phyloP scores from a whole-genome alignment of 2,888 invertebrate species.

The Taphrorychus bicolor region DNA sequence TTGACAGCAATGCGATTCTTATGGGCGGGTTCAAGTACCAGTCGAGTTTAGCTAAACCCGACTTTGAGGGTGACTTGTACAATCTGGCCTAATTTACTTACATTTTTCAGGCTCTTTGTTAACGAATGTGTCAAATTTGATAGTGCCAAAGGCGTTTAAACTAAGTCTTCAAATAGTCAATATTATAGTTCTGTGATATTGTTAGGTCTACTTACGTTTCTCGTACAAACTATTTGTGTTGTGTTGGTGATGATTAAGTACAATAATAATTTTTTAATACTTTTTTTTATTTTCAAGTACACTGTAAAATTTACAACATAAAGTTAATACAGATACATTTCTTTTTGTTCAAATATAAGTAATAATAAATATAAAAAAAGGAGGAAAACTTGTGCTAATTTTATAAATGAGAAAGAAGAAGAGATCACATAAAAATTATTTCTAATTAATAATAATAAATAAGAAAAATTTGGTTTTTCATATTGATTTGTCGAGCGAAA shows the following conservation, averaged over 20 bases:
- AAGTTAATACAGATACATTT: conserved; percentile 46
- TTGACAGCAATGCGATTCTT: too few species aligned
- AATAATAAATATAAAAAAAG: conserved; percentile 45
- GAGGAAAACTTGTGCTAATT: conserved; percentile 52
- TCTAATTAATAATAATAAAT: not conserved
- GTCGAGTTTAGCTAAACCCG: too few species aligned
- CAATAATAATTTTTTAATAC: not conserved
- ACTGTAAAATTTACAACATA: conserved; percentile 57
- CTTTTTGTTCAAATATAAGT: conserved; percentile 21
- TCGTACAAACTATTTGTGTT: conserved; percentile 10
- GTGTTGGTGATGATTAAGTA: not conserved
- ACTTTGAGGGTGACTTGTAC: too few species aligned
- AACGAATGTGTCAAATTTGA: conserved; percentile 42
- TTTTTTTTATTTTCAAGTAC: conserved; percentile 59
- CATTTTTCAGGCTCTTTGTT: conserved; percentile 53
- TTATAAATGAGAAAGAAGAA: conserved; percentile 39
- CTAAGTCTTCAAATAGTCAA: not conserved
- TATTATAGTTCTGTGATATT: not conserved
- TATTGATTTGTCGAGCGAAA: not conserved
- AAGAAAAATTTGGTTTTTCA: not conserved
- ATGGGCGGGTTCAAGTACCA: too few species aligned
- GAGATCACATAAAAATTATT: conserved; percentile 50
- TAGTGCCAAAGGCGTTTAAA: conserved; percentile 2
- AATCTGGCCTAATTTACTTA: too few species aligned
- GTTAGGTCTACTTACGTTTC: not conserved